phyloP scores from a whole-genome alignment of 2,888 invertebrate genomes.

The Coleophora flavipennella region DNA sequence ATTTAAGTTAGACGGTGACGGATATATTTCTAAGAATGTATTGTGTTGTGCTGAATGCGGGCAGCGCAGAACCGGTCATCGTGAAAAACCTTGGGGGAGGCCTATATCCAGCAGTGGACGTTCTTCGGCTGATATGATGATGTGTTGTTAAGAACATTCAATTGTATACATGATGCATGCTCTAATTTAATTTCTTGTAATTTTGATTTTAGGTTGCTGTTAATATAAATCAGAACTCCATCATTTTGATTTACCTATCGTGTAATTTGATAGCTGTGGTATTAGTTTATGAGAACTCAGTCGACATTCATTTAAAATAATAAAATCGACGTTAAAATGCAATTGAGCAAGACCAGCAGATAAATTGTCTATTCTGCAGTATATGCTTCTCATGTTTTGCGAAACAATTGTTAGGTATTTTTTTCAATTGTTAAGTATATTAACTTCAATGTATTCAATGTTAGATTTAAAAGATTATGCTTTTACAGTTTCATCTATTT shows the following conservation, averaged over 20 bases:
- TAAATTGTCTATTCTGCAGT: conserved; percentile 12
- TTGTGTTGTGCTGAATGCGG: too few species aligned
- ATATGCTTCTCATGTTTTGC: conserved; percentile 17
- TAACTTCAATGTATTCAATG: background rate
- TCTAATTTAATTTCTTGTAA: conserved; percentile 10
- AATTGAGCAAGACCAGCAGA: conserved; percentile 6
- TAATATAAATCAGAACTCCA: conserved; percentile 10
- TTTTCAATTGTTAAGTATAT: background rate
- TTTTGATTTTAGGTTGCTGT: conserved; percentile 3
- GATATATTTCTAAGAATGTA: conserved; percentile 12
- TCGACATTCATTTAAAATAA: conserved; percentile 15
- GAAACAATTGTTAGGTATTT: conserved; percentile 6
- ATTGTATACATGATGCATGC: conserved; percentile 12
- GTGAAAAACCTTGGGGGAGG: too few species aligned
- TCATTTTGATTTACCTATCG: conserved; percentile 12
- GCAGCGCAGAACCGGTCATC: too few species aligned
- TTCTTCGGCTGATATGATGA: too few species aligned
- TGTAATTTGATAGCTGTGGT: conserved; percentile 5
- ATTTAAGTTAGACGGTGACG: conserved; percentile 12
- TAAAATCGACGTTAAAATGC: conserved; percentile 10
- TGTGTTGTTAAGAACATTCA: conserved; percentile 5
- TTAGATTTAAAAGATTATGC: background rate
- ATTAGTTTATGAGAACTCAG: conserved; percentile 9
- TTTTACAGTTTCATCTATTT: background rate
- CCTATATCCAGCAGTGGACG: too few species aligned